A percentile compares a stretch with the other conserved stretches of the same genome.
These are phyloP conservation scores for Brachionus asplanchnoidis DNA, from an alignment of 1,140 invertebrate genomes.

Conservation along the genomic window DNA sequence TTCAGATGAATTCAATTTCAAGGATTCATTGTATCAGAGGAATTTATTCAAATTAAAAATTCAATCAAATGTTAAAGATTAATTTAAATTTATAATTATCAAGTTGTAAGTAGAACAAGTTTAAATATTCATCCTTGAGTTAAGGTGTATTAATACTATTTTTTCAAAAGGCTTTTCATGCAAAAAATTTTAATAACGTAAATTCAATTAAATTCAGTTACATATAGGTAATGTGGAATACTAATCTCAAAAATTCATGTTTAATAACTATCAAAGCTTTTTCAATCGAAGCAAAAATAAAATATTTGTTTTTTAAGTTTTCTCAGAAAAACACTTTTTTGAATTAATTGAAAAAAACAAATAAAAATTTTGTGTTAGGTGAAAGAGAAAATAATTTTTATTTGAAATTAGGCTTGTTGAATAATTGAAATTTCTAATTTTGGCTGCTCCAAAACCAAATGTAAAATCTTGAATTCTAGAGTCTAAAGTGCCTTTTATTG, in stretches of 20 bases:
- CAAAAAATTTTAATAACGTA: not conserved
- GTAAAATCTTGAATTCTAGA: conserved; percentile 2
- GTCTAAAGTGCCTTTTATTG: not conserved
- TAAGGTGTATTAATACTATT: too few relatives aligned
- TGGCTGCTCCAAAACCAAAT: not conserved
- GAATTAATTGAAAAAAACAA: not conserved
- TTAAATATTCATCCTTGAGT: not conserved
- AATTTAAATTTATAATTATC: not conserved
- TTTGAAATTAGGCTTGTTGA: not conserved
- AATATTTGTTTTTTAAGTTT: conserved; percentile 6
- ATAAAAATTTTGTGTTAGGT: not conserved
- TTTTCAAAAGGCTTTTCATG: not conserved
- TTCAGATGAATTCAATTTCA: not conserved
- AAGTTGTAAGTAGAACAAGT: not conserved
- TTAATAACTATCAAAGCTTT: not conserved
- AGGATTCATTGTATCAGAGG: not conserved
- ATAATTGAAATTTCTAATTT: not conserved
- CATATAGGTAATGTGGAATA: not conserved
- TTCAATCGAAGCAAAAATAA: not conserved
- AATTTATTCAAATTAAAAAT: not conserved
- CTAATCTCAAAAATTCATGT: not conserved
- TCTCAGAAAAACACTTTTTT: conserved; percentile 3
- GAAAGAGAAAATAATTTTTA: not conserved
- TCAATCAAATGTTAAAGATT: not conserved
- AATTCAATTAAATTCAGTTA: not conserved